Percentiles rank a stretch among this genome's conserved stretches.
These are phyloP conservation scores for Ophion slaviceki DNA, from an alignment of 2,888 invertebrate genomes.

Conservation along the genomic window DNA sequence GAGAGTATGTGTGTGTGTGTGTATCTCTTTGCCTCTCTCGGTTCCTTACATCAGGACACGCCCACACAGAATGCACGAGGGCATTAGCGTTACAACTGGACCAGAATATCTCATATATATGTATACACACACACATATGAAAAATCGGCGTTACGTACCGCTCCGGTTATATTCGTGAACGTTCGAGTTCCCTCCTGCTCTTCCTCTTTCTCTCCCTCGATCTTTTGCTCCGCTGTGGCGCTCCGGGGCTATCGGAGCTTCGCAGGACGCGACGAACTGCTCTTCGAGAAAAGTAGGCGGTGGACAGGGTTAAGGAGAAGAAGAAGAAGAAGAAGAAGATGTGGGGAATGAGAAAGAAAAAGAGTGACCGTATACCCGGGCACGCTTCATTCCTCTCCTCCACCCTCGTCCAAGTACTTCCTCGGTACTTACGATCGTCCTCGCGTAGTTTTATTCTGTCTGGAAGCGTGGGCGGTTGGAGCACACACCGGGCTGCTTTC, in stretches of 20 bases:
- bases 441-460: conserved; percentile 82
- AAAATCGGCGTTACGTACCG: conserved; percentile 74
- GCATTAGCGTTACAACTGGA: conserved; percentile 78
- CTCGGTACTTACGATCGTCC: conserved; percentile 80
- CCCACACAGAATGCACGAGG: conserved; percentile 76
- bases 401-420: conserved; percentile 74
- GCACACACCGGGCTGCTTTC: conserved; percentile 76
- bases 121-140: conserved; percentile 4
- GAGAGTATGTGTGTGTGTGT: conserved; percentile 13
- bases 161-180: conserved; percentile 57
- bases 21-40: conserved; percentile 45
- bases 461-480: conserved; percentile 79
- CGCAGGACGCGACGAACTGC: conserved; percentile 53
- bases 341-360: conserved; percentile 25
- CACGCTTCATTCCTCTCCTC: conserved; percentile 58
- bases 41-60: conserved; percentile 71
- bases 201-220: conserved; percentile 38
- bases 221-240: conserved; percentile 66
- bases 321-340: conserved; percentile 33
- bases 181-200: conserved; percentile 26
- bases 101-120: conserved; percentile 59
- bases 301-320: conserved; percentile 51
- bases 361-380: conserved; percentile 42
- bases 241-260: conserved; percentile 71
- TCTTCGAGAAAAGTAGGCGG: conserved; percentile 59